These are phyloP conservation scores for Amphipoea oculea DNA, from an alignment of 2,888 invertebrate genomes.

Conservation along the genomic window DNA sequence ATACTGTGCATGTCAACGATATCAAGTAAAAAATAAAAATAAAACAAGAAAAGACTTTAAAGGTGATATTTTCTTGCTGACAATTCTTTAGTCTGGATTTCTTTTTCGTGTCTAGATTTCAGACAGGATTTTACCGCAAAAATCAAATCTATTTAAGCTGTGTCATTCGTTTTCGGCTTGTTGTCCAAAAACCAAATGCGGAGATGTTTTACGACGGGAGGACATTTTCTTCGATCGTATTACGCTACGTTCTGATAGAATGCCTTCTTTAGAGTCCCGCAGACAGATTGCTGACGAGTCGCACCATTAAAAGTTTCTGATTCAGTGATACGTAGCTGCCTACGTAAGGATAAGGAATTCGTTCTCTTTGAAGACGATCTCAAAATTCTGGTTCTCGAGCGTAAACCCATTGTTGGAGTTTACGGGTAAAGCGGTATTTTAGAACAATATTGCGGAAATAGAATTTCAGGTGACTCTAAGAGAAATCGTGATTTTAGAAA, in stretches of 20 bases:
- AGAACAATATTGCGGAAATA: slow-evolving; percentile 15
- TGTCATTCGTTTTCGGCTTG: slow-evolving; percentile 46
- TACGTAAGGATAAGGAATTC: slow-evolving; percentile 55
- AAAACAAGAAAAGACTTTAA: slow-evolving; percentile 10
- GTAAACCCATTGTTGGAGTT: slow-evolving; percentile 44
- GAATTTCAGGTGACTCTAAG: background rate
- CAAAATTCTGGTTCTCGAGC: slow-evolving; percentile 39
- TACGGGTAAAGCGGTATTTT: slow-evolving; percentile 21
- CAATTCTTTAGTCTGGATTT: slow-evolving; percentile 19
- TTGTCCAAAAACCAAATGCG: slow-evolving; percentile 57
- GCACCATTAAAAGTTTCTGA: slow-evolving; percentile 84
- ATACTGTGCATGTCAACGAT: background rate
- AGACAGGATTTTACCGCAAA: slow-evolving; percentile 29
- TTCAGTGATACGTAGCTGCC: slow-evolving; percentile 74
- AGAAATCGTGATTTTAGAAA: background rate
- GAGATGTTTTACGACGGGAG: slow-evolving; percentile 45
- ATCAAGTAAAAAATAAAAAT: slow-evolving; percentile 25
- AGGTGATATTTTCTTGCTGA: slow-evolving; percentile 40
- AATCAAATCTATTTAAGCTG: slow-evolving; percentile 55
- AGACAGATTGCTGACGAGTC: slow-evolving; percentile 77
- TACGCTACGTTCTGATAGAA: slow-evolving; percentile 69
- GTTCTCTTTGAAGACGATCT: slow-evolving; percentile 54
- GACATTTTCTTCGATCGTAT: slow-evolving; percentile 39
- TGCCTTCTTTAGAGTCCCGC: slow-evolving; percentile 61
- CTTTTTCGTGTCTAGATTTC: slow-evolving; percentile 30